Conservation (phyloP, 1,140 invertebrate genomes). For the Kradibia gibbosae region DNA sequence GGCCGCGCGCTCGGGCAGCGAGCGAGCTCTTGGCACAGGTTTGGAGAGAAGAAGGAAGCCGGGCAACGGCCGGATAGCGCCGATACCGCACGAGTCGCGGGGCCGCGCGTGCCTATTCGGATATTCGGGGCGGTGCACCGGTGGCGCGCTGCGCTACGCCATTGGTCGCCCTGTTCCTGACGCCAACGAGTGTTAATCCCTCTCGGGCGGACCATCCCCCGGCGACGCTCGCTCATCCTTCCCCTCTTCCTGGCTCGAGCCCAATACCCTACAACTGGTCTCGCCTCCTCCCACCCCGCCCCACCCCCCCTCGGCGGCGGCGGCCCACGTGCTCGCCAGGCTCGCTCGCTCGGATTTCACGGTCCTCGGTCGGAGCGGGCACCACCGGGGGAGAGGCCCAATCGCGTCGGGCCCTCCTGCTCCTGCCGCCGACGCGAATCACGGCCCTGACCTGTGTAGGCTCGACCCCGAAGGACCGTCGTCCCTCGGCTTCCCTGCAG, state of each 20-base stretch:
- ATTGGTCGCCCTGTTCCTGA: constrained; percentile 2
- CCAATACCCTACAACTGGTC: background rate
- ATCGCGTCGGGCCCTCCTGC: no score
- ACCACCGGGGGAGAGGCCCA: no score
- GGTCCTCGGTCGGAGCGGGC: no score
- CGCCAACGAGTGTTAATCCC: constrained; percentile 5
- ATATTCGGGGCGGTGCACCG: constrained; percentile 16
- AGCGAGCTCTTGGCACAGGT: background rate
- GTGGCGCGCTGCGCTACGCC: background rate
- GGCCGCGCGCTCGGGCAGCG: background rate
- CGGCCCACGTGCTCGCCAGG: no score
- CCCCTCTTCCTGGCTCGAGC: background rate
- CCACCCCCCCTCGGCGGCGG: no score
- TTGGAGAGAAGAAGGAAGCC: background rate
- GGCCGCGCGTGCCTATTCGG: background rate
- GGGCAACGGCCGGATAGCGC: background rate
- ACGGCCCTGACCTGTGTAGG: no score
- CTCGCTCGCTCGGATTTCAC: no score
- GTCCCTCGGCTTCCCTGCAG: no score
- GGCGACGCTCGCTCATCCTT: background rate
- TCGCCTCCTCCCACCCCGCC: no score
- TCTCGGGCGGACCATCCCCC: constrained; percentile 40
- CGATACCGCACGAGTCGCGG: background rate
- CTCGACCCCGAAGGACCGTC: no score
- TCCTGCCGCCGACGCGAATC: no score